Conservation (phyloP, 2,113 vertebrate species). For the Scomber japonicus region DNA sequence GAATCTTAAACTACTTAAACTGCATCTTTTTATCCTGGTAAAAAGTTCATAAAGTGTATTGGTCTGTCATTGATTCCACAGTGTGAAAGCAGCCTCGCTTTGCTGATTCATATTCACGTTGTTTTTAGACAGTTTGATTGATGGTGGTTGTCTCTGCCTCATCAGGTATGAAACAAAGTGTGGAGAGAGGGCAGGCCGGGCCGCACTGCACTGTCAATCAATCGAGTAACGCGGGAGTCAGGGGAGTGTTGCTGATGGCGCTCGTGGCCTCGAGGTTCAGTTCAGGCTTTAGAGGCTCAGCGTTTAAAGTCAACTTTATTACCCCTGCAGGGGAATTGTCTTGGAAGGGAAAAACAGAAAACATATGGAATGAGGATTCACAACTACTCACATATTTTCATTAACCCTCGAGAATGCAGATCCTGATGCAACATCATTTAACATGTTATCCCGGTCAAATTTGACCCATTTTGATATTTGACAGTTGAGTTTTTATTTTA, state of each 20-base stretch:
- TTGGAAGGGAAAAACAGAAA: neutral
- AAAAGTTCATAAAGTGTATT: neutral
- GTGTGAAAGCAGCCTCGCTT: neutral
- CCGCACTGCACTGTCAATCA: constrained; percentile 34
- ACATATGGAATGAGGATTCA: neutral
- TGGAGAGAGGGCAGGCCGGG: constrained; percentile 18
- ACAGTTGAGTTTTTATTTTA: too few species aligned
- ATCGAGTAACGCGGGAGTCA: neutral
- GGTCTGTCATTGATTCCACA: neutral
- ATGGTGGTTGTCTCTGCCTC: constrained; percentile 39
- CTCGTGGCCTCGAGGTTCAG: neutral
- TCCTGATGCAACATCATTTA: neutral
- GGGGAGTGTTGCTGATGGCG: neutral
- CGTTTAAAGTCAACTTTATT: neutral
- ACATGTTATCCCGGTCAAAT: too few species aligned
- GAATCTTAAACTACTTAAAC: too few species aligned
- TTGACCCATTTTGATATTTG: too few species aligned
- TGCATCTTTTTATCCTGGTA: neutral
- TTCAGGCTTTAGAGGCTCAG: neutral
- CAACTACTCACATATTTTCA: neutral
- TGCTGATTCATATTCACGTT: constrained; percentile 40
- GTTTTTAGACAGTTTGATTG: constrained; percentile 40
- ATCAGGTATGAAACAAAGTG: constrained; percentile 43
- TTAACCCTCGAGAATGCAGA: too few species aligned
- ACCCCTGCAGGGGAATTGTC: neutral